phyloP scores from a whole-genome alignment of 1,140 invertebrate genomes.

The Hylaeus anthracinus region DNA sequence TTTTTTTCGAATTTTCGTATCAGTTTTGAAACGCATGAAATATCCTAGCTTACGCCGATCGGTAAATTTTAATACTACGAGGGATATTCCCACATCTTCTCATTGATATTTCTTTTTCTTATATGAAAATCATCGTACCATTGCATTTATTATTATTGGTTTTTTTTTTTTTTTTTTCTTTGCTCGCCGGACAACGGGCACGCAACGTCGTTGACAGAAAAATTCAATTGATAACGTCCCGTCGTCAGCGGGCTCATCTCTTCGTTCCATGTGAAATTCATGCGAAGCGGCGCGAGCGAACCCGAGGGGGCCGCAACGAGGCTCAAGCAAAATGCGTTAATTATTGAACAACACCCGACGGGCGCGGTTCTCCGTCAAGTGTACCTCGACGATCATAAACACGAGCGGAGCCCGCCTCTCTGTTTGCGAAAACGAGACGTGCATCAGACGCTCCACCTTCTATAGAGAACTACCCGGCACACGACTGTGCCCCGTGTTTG shows the following conservation, averaged over 20 bases:
- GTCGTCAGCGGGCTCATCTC: conserved; percentile 6
- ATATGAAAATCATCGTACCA: too few species aligned
- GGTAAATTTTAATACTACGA: too few species aligned
- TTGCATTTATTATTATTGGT: too few species aligned
- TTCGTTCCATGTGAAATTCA: conserved; percentile 13
- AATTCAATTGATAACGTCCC: conserved; percentile 4
- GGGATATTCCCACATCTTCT: too few species aligned
- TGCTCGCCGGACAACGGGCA: too few species aligned
- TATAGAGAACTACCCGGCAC: not conserved
- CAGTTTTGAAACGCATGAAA: too few species aligned
- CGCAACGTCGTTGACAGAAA: not conserved
- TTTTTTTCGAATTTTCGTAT: too few species aligned
- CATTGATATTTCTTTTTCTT: too few species aligned
- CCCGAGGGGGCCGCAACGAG: not conserved
- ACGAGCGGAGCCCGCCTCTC: not conserved
- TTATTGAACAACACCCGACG: conserved; percentile 33
- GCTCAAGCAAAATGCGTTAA: conserved; percentile 7
- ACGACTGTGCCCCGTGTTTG: not conserved
- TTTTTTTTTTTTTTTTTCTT: too few species aligned
- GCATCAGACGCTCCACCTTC: not conserved
- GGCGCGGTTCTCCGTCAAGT: not conserved
- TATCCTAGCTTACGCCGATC: too few species aligned
- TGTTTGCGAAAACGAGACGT: conserved; percentile 7
- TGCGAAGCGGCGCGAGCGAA: not conserved
- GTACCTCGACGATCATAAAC: conserved; percentile 8